These are phyloP conservation scores for Hydrolagus affinis DNA, from an alignment of 2,113 vertebrate species.

Conservation along the genomic window DNA sequence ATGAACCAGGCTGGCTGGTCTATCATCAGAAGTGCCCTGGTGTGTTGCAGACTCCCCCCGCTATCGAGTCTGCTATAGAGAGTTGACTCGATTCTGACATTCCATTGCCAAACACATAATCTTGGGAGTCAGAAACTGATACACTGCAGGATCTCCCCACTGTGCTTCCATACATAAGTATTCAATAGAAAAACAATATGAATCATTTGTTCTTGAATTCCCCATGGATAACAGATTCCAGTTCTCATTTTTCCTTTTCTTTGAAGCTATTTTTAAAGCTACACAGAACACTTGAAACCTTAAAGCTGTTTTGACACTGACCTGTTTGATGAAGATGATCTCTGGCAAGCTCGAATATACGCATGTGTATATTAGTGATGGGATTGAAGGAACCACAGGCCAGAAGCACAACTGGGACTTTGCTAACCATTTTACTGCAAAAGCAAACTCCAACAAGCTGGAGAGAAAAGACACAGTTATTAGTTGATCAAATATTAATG, in stretches of 20 bases:
- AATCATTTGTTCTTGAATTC: not conserved
- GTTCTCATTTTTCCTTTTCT: not conserved
- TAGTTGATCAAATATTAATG: not conserved
- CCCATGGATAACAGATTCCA: not conserved
- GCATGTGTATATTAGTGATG: constrained; percentile 86
- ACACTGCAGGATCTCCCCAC: too few relatives aligned
- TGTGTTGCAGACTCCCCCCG: too few relatives aligned
- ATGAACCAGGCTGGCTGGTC: too few relatives aligned
- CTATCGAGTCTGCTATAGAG: too few relatives aligned
- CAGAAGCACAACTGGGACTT: constrained; percentile 71
- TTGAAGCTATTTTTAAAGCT: not conserved
- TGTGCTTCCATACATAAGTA: not conserved
- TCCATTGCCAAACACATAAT: too few relatives aligned
- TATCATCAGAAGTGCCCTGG: too few relatives aligned
- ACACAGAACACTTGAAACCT: not conserved
- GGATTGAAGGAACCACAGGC: constrained; percentile 88
- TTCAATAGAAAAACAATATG: not conserved
- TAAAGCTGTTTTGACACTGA: constrained; percentile 44
- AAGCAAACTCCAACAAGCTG: not conserved
- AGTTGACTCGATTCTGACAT: too few relatives aligned
- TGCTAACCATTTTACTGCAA: constrained; percentile 53
- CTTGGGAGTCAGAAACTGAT: too few relatives aligned
- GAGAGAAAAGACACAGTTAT: not conserved
- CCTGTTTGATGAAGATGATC: constrained; percentile 82
- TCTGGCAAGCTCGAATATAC: constrained; percentile 81